These are phyloP conservation scores for Smittia aterrima DNA, from an alignment of 2,888 invertebrate species.

Conservation along the genomic window DNA sequence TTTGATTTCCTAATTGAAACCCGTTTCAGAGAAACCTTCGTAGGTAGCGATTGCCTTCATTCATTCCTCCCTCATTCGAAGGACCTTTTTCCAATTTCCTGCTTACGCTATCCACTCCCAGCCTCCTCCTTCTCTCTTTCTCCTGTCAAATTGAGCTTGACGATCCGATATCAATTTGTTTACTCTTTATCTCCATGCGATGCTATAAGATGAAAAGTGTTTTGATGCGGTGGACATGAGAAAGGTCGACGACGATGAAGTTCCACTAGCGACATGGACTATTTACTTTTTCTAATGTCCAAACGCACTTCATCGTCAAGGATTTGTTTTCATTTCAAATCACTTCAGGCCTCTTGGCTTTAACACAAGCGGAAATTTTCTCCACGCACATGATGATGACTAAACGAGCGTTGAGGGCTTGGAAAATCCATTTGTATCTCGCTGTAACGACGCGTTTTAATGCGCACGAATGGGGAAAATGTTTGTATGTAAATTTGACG, in stretches of 20 bases:
- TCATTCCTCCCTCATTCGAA: no score
- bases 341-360: no score
- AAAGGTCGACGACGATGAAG: no score
- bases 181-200: conserved; percentile 6
- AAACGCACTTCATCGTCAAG: no score
- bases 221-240: no score
- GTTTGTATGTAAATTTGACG: background rate
- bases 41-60: background rate
- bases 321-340: no score
- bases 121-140: background rate
- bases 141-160: conserved; percentile 15
- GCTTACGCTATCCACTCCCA: background rate
- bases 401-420: background rate
- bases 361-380: no score
- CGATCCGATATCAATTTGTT: conserved; percentile 8
- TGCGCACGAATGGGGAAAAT: background rate
- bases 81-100: conserved; percentile 26
- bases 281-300: no score
- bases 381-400: no score
- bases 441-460: background rate
- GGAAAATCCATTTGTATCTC: conserved; percentile 4
- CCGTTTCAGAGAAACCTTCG: background rate
- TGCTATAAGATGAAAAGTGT: no score
- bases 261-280: no score
- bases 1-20: no score